Percentiles rank a stretch among this genome's conserved stretches.
Conservation (phyloP, 2,888 invertebrate genomes). For the Macrosiphum euphorbiae region DNA sequence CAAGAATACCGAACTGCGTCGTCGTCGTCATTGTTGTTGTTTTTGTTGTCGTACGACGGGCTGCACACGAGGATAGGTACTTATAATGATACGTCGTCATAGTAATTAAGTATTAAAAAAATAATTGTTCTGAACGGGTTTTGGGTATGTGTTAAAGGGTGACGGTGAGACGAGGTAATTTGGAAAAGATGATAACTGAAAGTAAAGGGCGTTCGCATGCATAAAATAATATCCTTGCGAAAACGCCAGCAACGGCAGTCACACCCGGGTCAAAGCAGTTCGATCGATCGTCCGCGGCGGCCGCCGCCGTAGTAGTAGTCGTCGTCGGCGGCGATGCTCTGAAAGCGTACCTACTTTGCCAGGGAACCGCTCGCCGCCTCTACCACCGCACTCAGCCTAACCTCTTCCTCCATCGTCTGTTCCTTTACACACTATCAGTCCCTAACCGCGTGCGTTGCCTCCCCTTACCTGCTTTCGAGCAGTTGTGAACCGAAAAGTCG, state of each 20-base stretch:
- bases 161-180: constrained; percentile 24
- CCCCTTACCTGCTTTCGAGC: background rate
- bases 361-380: constrained; percentile 16
- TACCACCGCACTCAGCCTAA: background rate
- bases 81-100: background rate
- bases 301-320: background rate
- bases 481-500: constrained; percentile 5
- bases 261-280: constrained; percentile 61
- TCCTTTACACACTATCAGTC: constrained; percentile 42
- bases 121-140: constrained; percentile 14
- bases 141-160: background rate
- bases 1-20: background rate
- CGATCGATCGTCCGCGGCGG: constrained; percentile 55
- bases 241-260: constrained; percentile 54
- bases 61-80: background rate
- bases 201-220: constrained; percentile 54
- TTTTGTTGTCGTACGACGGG: background rate
- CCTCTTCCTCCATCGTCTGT: background rate
- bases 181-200: constrained; percentile 46
- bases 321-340: background rate
- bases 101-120: constrained; percentile 18
- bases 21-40: background rate
- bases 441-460: background rate
- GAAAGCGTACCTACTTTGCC: constrained; percentile 40
- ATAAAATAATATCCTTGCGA: constrained; percentile 58